These are phyloP conservation scores for Pheucticus melanocephalus DNA, from an alignment of 2,113 vertebrate genomes.

Conservation along the genomic window DNA sequence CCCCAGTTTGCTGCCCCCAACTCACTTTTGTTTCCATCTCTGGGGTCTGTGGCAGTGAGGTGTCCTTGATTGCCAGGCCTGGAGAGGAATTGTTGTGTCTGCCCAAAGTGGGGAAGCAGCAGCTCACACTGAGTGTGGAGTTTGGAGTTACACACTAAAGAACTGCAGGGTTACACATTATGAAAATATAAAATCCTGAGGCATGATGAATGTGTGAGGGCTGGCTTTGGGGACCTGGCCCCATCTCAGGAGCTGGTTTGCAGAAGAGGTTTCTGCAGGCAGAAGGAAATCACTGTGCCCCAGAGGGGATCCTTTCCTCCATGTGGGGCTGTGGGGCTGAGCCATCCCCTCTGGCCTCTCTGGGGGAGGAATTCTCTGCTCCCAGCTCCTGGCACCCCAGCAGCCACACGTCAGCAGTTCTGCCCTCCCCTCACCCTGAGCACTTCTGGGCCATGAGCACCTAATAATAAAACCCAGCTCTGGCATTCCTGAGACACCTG, in stretches of 20 bases:
- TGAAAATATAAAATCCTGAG: neutral
- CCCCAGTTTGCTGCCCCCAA: neutral
- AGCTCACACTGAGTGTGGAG: neutral
- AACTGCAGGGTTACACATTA: accelerated
- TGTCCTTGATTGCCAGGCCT: neutral
- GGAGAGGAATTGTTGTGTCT: neutral
- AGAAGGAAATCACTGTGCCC: neutral
- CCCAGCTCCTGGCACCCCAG: neutral
- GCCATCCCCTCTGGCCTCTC: accelerated
- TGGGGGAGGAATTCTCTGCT: neutral
- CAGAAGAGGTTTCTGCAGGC: neutral
- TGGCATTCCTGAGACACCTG: neutral
- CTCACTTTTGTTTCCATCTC: neutral
- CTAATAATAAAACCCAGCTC: neutral
- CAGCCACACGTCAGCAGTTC: neutral
- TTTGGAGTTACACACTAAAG: accelerated
- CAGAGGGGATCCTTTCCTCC: neutral
- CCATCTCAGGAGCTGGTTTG: neutral
- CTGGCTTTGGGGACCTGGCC: neutral
- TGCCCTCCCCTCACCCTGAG: neutral
- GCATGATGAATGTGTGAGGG: neutral
- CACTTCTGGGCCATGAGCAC: neutral
- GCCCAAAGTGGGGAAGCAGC: neutral
- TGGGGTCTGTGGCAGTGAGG: neutral
- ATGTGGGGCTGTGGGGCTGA: neutral